Conservation (phyloP, 2,797 vertebrate genomes). For the Tiaroga cobitis region DNA sequence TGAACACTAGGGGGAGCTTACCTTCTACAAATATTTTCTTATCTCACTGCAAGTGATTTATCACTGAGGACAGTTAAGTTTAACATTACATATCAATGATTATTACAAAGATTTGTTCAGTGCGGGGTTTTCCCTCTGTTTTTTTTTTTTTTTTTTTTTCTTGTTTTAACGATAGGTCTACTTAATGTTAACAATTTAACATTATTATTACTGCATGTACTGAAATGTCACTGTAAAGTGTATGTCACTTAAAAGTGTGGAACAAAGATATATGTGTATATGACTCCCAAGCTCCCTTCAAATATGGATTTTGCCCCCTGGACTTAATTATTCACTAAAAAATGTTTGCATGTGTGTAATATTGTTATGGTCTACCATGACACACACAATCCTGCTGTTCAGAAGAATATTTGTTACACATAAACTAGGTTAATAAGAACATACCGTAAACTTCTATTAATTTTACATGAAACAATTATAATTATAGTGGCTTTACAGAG, state of each 20-base stretch:
- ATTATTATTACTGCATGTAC: too few relatives aligned
- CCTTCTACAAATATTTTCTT: background rate
- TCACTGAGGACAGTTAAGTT: background rate
- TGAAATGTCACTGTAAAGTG: background rate
- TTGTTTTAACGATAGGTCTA: background rate
- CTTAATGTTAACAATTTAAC: too few relatives aligned
- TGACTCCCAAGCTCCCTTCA: background rate
- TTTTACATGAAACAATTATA: background rate
- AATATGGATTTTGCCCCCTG: background rate
- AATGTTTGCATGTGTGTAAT: background rate
- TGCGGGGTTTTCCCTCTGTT: background rate
- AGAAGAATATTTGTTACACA: background rate
- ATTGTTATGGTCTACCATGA: background rate
- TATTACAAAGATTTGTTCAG: background rate
- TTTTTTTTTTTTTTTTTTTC: too few relatives aligned
- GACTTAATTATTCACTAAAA: background rate
- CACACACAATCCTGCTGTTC: background rate
- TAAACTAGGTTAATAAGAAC: background rate
- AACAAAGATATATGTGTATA: background rate
- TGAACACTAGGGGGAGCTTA: constrained; percentile 12
- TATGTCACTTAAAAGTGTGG: background rate
- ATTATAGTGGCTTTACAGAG: background rate
- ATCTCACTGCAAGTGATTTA: background rate
- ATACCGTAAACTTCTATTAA: background rate
- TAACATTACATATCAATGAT: background rate